Conservation (phyloP, 2,888 invertebrate species). For the Phortica okadai region DNA sequence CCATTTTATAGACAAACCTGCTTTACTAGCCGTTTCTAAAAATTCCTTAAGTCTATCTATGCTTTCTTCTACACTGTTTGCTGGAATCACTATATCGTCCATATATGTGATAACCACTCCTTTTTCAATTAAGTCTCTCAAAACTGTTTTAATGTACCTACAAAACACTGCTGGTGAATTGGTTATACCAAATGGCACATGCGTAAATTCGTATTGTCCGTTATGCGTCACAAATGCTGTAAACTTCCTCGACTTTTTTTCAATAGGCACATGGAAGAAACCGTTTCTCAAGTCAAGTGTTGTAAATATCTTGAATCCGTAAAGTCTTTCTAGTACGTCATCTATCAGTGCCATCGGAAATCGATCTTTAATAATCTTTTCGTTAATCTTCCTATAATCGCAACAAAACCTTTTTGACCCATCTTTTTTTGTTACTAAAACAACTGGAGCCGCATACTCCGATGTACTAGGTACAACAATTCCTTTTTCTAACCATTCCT, state of each 20-base stretch:
- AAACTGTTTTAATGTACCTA: too few relatives aligned
- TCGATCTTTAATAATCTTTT: not conserved
- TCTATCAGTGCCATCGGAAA: not conserved
- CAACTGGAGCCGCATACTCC: not conserved
- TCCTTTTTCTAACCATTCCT: not conserved
- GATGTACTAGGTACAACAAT: not conserved
- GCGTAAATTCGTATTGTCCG: conserved; percentile 12
- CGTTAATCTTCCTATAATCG: not conserved
- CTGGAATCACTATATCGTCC: too few relatives aligned
- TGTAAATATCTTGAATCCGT: not conserved
- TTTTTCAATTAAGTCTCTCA: too few relatives aligned
- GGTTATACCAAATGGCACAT: not conserved
- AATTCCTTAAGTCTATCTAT: too few relatives aligned
- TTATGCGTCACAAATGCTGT: not conserved
- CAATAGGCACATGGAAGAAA: conserved; percentile 7
- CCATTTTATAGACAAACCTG: not conserved
- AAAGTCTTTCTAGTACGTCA: not conserved
- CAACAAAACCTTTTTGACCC: not conserved
- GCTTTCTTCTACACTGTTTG: too few relatives aligned
- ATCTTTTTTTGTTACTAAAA: not conserved
- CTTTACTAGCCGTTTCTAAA: not conserved
- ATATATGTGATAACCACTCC: too few relatives aligned
- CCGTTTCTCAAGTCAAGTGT: not conserved
- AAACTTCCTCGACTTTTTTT: not conserved
- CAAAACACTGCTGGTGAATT: conserved; percentile 11